A percentile compares a stretch with the other conserved stretches of the same genome.
phyloP scores from a whole-genome alignment of 2,888 invertebrate species.

The Tenthredo livida region DNA sequence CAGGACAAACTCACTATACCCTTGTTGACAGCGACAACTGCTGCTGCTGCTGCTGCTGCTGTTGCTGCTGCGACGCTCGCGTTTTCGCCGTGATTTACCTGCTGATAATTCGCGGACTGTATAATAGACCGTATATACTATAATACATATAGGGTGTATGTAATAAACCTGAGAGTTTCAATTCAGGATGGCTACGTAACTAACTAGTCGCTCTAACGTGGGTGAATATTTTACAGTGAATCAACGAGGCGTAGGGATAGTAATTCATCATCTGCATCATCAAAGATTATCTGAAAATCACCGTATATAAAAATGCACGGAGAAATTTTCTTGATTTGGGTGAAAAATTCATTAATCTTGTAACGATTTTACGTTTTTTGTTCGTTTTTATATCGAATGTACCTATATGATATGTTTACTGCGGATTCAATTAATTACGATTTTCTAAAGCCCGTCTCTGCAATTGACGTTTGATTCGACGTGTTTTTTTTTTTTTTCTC shows the following conservation, averaged over 20 bases:
- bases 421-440: conserved; percentile 8
- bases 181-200: background rate
- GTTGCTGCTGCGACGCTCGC: background rate
- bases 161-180: conserved; percentile 34
- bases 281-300: background rate
- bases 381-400: background rate
- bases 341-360: background rate
- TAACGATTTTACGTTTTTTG: background rate
- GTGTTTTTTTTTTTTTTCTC: background rate
- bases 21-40: conserved; percentile 35
- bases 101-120: conserved; percentile 21
- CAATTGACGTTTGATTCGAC: conserved; percentile 17
- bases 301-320: too few relatives aligned
- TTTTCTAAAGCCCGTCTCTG: background rate
- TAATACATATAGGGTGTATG: background rate
- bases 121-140: conserved; percentile 5
- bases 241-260: background rate
- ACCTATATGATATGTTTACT: background rate
- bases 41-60: background rate
- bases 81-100: conserved; percentile 16
- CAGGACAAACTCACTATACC: conserved; percentile 18
- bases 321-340: too few relatives aligned
- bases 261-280: too few relatives aligned
- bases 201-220: too few relatives aligned
- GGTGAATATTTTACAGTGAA: background rate